Evolutionary conservation across 2,888 invertebrate species (phyloP), one percentile per base, ranked within the genome.

Genomic region (Chromoteleia sp.): DNA sequence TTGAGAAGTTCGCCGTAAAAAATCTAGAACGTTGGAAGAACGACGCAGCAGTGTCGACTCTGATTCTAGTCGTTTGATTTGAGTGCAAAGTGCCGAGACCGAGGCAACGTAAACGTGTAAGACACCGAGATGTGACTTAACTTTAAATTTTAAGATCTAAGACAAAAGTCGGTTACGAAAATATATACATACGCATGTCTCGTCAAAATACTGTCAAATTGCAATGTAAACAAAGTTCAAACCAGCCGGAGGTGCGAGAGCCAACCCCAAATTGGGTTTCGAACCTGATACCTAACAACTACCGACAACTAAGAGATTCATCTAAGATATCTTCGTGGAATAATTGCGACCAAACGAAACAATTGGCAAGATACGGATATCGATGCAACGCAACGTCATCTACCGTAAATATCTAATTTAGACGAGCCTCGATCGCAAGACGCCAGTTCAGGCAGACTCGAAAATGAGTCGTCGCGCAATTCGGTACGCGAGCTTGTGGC

Each of bases 21-120:
- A 75, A 67, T 12, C 56, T 70, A 56, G 56, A 58, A 63, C 14
- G 61, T 43, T 75, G 75, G 81, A 81, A 76, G 75, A 71, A 56
- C 54, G 70, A 70, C 77, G 33, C 45, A 50, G 41, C 19, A 33
- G 21, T 50, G 63, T 79, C 73, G 67, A 67, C 45, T 74, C 56
- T 50, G 56, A 74, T 63, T 65, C 45, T 73, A 54, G 36, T 36
- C 63, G 50, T 73, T 73, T 61, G 73, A 73, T 73, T 73, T 30
- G 63, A 52, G 56, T 68, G 68, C 54, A 14, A 30, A 43, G 25
- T 43, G 48, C 17, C 59, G 39, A 63, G 50, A 50, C 14, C 21
- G 41, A 54, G 67, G 43, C 68, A 67, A 67, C 54, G 29, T 4
- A 67, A 67, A 67, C 67, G 52, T 67, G 52, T 41, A 52, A 48